Percentiles rank a stretch among this genome's conserved stretches.
Conservation (phyloP, 2,888 invertebrate species). For the Chrysolina oricalcia region DNA sequence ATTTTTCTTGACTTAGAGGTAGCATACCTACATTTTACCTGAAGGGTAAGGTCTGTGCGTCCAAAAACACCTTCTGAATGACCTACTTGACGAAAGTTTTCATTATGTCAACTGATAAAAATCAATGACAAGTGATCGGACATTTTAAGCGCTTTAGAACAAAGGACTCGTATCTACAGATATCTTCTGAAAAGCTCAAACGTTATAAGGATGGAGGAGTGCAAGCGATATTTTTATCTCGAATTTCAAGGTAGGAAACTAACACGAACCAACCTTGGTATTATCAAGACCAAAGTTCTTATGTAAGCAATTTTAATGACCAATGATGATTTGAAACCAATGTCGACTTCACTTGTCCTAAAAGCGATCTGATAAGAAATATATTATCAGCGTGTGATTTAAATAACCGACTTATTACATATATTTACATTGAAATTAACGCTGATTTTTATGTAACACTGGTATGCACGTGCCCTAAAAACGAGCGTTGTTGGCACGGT, state of each 20-base stretch:
- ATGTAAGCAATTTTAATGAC: slow-evolving; percentile 2
- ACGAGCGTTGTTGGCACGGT: slow-evolving; percentile 47
- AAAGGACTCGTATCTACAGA: no score
- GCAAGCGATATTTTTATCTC: not conserved
- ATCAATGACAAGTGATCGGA: no score
- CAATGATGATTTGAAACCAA: not conserved
- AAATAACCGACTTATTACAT: slow-evolving; percentile 3
- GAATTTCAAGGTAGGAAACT: not conserved
- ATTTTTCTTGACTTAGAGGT: no score
- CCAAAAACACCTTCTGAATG: no score
- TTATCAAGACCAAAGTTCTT: slow-evolving; percentile 6
- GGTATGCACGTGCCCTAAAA: slow-evolving; percentile 44
- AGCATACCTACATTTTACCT: no score
- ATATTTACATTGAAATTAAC: slow-evolving; percentile 26
- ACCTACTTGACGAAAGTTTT: no score
- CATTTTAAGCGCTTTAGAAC: no score
- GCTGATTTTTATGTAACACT: slow-evolving; percentile 43
- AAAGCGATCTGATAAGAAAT: not conserved
- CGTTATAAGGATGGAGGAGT: no score
- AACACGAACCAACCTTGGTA: not conserved
- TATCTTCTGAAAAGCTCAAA: no score
- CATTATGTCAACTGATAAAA: no score
- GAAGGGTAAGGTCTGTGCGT: no score
- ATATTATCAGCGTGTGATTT: not conserved
- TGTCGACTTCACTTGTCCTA: not conserved